Evolutionary conservation across 1,140 invertebrate species (phyloP).

Genomic region (Dinoponera quadriceps): DNA sequence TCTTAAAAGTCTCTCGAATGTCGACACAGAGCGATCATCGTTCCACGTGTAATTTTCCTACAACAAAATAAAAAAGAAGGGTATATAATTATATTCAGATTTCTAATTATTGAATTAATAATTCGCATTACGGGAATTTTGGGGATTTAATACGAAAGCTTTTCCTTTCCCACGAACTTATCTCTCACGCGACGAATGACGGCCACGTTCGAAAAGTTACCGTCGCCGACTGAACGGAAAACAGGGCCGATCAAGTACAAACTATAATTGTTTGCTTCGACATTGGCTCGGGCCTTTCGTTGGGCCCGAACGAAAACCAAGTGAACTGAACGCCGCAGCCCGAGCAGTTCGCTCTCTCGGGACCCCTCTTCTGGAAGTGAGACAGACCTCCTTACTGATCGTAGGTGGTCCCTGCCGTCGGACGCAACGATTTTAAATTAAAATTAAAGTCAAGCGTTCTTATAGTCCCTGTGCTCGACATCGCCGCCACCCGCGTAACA

Average conservation of each 20-base stretch:
- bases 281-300: conserved; percentile 66
- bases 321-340: conserved; percentile 65
- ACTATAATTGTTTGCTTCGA: conserved; percentile 62
- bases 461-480: conserved; percentile 76
- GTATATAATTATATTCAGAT: no score
- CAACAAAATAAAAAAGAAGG: no score
- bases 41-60: no score
- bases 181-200: no score
- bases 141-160: no score
- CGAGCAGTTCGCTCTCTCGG: conserved; percentile 51
- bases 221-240: conserved; percentile 21
- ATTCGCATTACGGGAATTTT: no score
- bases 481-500: conserved; percentile 80
- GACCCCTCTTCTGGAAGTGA: conserved; percentile 68
- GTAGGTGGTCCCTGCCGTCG: conserved; percentile 82
- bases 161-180: no score
- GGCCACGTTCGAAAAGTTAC: background rate
- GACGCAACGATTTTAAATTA: conserved; percentile 84
- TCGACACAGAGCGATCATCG: no score
- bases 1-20: background rate
- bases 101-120: no score
- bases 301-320: conserved; percentile 61
- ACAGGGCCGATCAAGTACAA: conserved; percentile 17
- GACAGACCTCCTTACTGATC: conserved; percentile 75
- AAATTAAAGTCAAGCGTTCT: conserved; percentile 83